These are phyloP conservation scores for Eupeodes luniger DNA, from an alignment of 2,888 invertebrate species.

Conservation along the genomic window DNA sequence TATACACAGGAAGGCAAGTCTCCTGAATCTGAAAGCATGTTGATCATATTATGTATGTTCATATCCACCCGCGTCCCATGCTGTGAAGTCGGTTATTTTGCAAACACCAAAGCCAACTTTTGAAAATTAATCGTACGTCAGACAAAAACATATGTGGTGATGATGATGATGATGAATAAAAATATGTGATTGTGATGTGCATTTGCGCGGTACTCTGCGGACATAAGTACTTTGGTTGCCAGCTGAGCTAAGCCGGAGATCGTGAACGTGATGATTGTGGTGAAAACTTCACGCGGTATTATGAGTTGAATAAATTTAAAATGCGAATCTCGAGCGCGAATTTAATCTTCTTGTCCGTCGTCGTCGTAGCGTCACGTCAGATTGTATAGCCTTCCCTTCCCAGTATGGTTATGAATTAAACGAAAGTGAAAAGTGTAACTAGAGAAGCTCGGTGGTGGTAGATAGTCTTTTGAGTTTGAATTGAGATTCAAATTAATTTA, in stretches of 20 bases:
- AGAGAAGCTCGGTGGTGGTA: slow-evolving; percentile 41
- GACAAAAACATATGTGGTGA: slow-evolving; percentile 9
- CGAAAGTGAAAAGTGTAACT: slow-evolving; percentile 71
- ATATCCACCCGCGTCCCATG: slow-evolving; percentile 51
- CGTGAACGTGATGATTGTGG: slow-evolving; percentile 52
- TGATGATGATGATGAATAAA: slow-evolving; percentile 41
- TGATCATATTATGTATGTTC: background rate
- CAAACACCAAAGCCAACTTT: slow-evolving; percentile 47
- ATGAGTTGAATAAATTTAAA: slow-evolving; percentile 61
- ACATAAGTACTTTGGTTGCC: background rate
- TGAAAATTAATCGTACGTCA: slow-evolving; percentile 63
- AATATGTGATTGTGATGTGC: slow-evolving; percentile 27
- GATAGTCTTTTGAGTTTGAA: background rate
- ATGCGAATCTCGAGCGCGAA: slow-evolving; percentile 53
- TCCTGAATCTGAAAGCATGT: background rate
- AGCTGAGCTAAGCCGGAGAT: slow-evolving; percentile 1
- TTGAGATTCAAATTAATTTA: slow-evolving; percentile 32
- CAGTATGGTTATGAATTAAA: slow-evolving; percentile 31
- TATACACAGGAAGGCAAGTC: slow-evolving; percentile 38
- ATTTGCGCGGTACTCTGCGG: slow-evolving; percentile 10
- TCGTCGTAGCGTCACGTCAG: background rate
- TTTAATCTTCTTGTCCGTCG: slow-evolving; percentile 26
- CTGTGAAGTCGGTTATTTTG: slow-evolving; percentile 54
- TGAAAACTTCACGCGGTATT: slow-evolving; percentile 66
- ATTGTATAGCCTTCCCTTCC: background rate